Base-by-base conservation (phyloP, 2,113 vertebrate genomes). In the Corythoichthys haematopterus region DNA sequence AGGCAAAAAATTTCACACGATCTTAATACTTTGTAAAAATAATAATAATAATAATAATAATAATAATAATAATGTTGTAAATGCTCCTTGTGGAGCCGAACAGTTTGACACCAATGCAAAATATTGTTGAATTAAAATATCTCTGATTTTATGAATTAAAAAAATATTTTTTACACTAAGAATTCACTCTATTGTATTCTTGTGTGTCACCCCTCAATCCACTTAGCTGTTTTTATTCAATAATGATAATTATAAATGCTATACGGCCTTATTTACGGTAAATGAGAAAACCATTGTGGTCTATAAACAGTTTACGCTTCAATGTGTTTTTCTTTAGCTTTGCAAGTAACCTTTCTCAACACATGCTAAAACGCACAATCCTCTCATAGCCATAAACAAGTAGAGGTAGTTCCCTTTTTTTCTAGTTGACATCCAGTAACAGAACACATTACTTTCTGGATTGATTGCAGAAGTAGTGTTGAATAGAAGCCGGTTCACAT, bases 391-490 rank as follows among this genome's bases (percentile, higher is more conserved):
- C 0, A 11, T 35, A 65, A 3, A 2, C 11, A 46, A 46, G 11
- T 28, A 56, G 10, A 61, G 6, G 46, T 28, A 79, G 79, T 86
- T 87, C 82, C 83, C 40, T 43, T 43, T 81, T 81, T 77, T 82
- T 84, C 47, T 72, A 0, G 40, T 59, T 47, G 45, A 43, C 52
- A n/a, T 50, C 47, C 45, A 53, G 61, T 50, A 66, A 53, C 3
- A 40, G 20, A 11, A 11, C 38, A 6, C 37, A 12, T n/a, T 47
- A 50, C 13, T 64, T 74, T 53, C 12, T 16, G n/a, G 5, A 45
- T 57, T 69, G 16, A 80, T 81, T 86, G 84, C 81, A 84, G 82
- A 87, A 89, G 87, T 85, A 14, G 57, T 13, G 47, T 16, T 69
- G 58, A 66, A 72, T 79, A 69, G 66, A 70, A 59, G 33, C 1